Conservation (phyloP, 1,140 invertebrate genomes). For the Lepidurus apus region DNA sequence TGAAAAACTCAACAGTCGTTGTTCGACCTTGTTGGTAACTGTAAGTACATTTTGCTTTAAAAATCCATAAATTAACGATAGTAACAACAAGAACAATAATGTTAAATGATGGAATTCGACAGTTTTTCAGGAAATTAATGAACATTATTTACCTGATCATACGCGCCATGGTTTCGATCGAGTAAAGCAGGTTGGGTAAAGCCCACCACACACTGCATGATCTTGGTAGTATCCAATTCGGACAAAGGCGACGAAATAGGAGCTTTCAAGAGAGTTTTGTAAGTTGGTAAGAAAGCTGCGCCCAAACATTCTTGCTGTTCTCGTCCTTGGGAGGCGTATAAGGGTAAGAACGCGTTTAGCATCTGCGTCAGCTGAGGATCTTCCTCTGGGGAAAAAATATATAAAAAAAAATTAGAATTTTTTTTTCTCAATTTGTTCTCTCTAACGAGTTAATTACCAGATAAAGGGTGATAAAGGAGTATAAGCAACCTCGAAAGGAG, state of each 20-base stretch:
- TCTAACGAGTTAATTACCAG: background rate
- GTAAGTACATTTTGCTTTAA: too few relatives aligned
- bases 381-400: slow-evolving; percentile 14
- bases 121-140: background rate
- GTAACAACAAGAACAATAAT: background rate
- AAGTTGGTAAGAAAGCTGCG: slow-evolving; percentile 31
- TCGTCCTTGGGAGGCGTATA: slow-evolving; percentile 24
- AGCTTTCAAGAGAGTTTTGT: slow-evolving; percentile 32
- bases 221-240: slow-evolving; percentile 4
- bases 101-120: background rate
- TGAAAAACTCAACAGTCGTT: too few relatives aligned
- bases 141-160: background rate
- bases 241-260: slow-evolving; percentile 30
- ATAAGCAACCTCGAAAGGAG: background rate
- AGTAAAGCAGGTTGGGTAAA: slow-evolving; percentile 23
- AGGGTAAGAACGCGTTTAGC: slow-evolving; percentile 27
- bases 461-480: background rate
- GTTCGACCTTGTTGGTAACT: too few relatives aligned
- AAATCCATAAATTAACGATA: too few relatives aligned
- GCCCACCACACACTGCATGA: slow-evolving; percentile 31
- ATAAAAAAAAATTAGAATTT: background rate
- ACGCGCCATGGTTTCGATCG: background rate
- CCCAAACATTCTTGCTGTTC: slow-evolving; percentile 31
- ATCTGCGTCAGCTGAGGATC: slow-evolving; percentile 26
- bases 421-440: background rate